Conservation (phyloP, 2,888 invertebrate species). For the Ormyrus labotus region DNA sequence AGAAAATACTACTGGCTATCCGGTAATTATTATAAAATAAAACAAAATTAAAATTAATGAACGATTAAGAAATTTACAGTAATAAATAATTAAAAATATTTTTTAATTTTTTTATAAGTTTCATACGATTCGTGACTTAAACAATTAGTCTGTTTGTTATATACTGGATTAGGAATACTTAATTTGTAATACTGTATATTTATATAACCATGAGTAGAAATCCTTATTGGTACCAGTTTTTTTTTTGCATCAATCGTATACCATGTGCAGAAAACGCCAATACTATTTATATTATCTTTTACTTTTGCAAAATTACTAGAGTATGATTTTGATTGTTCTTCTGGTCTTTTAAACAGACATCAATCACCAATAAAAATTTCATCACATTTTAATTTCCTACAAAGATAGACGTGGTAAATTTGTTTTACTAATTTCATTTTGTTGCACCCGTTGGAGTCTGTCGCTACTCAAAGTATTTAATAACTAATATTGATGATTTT, state of each 20-base stretch:
- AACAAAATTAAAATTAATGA: no score
- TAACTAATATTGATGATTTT: neutral
- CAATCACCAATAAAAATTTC: conserved; percentile 50
- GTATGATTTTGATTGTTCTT: conserved; percentile 19
- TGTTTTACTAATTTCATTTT: neutral
- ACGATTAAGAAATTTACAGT: no score
- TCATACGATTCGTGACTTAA: neutral
- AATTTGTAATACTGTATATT: neutral
- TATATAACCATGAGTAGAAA: neutral
- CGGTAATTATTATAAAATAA: no score
- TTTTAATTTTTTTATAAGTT: neutral
- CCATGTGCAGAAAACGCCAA: conserved; percentile 44
- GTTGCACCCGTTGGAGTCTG: neutral
- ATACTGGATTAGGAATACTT: neutral
- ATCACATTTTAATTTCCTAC: neutral
- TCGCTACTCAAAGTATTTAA: neutral
- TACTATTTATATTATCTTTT: conserved; percentile 37
- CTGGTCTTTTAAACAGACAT: conserved; percentile 49
- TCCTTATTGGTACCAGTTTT: neutral
- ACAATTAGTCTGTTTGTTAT: neutral
- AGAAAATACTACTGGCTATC: no score
- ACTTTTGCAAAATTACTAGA: conserved; percentile 29
- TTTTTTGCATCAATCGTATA: neutral
- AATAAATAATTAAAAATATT: neutral
- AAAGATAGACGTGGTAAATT: neutral